Evolutionary conservation across 2,113 vertebrate genomes (phyloP).

Genomic region (Psilopogon haemacephalus): DNA sequence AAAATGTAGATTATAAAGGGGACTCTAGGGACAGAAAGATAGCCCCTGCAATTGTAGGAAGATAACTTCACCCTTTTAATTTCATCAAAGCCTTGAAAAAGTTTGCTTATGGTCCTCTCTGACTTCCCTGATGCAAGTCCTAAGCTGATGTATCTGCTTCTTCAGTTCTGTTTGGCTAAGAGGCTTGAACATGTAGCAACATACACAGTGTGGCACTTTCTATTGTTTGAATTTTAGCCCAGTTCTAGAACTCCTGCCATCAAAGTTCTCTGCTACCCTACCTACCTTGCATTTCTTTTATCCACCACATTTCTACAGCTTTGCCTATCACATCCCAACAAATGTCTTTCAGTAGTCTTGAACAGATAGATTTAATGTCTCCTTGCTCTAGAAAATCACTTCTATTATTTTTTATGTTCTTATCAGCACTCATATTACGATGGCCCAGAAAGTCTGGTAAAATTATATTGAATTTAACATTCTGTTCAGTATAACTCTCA

Average conservation of each 20-base stretch:
- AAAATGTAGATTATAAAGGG: background rate
- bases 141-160: background rate
- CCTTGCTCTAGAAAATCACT: background rate
- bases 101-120: background rate
- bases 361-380: background rate
- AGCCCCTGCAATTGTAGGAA: background rate
- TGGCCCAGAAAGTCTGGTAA: background rate
- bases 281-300: background rate
- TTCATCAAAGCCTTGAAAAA: background rate
- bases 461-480: background rate
- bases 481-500: background rate
- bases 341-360: background rate
- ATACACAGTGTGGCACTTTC: background rate
- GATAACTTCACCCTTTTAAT: background rate
- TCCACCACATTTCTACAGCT: background rate
- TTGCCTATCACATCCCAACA: background rate
- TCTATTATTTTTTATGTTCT: background rate
- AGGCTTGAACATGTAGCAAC: background rate
- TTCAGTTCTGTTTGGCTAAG: background rate
- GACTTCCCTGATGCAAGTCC: background rate
- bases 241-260: background rate
- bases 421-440: fast-evolving
- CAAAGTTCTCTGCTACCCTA: background rate
- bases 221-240: background rate
- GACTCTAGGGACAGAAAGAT: background rate